Percentiles rank a stretch among this genome's conserved stretches.
Conservation (phyloP, 2,113 vertebrate genomes). For the Trogon melanurus region DNA sequence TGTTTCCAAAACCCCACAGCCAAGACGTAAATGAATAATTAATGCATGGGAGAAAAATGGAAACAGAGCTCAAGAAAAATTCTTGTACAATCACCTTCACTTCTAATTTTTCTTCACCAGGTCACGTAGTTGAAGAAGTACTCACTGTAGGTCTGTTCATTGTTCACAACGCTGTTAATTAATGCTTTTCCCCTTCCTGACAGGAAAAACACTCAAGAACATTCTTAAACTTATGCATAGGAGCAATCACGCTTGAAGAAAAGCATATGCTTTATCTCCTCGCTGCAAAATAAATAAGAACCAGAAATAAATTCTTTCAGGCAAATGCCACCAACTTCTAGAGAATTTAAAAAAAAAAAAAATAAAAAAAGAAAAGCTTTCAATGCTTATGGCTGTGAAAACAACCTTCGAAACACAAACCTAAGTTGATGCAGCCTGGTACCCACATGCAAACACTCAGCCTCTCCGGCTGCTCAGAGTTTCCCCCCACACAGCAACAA, state of each 20-base stretch:
- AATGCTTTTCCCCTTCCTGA: conserved; percentile 17
- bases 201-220: conserved; percentile 37
- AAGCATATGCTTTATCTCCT: conserved; percentile 33
- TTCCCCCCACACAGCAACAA: conserved; percentile 46
- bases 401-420: conserved; percentile 28
- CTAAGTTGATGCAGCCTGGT: conserved; percentile 23
- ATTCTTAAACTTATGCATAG: conserved; percentile 1
- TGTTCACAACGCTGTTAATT: conserved; percentile 1
- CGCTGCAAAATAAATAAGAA: conserved; percentile 28
- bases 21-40: neutral
- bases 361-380: neutral
- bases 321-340: conserved; percentile 14
- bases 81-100: neutral
- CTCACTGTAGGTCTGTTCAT: neutral
- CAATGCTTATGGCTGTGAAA: neutral
- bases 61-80: neutral
- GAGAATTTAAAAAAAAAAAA: neutral
- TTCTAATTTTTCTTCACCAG: neutral
- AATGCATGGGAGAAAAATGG: neutral
- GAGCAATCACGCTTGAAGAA: conserved; percentile 7
- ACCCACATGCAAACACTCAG: conserved; percentile 6
- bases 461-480: conserved; percentile 37
- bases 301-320: conserved; percentile 19
- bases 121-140: neutral
- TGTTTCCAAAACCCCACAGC: neutral